A percentile compares a stretch with the other conserved stretches of the same genome.
Conservation (phyloP, 2,888 invertebrate genomes). For the Cybosia mesomella region DNA sequence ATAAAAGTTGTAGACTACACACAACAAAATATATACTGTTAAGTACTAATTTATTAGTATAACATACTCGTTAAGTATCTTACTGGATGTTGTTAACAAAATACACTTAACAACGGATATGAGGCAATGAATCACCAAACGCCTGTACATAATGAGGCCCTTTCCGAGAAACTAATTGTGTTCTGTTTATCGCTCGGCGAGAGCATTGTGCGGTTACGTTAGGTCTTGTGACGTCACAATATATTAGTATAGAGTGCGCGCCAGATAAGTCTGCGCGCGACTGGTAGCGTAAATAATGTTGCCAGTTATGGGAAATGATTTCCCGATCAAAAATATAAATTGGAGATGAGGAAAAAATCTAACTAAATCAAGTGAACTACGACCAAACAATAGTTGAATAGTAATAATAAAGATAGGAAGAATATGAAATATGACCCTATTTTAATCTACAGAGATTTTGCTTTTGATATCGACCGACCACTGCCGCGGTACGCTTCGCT, state of each 20-base stretch:
- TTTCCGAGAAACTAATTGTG: slow-evolving; percentile 23
- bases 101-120: slow-evolving; percentile 10
- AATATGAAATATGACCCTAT: no score
- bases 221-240: slow-evolving; percentile 5
- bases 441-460: no score
- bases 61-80: neutral
- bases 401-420: no score
- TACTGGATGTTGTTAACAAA: neutral
- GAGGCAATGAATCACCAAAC: slow-evolving; percentile 15
- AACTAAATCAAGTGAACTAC: no score
- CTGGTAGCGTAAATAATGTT: no score
- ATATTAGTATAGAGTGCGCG: neutral
- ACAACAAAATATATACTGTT: neutral
- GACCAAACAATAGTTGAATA: no score
- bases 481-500: no score
- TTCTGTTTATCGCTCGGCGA: slow-evolving; percentile 18
- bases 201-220: slow-evolving; percentile 8
- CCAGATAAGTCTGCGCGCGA: no score
- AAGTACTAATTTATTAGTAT: slow-evolving; percentile 2
- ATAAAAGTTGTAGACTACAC: neutral
- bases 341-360: no score
- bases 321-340: no score
- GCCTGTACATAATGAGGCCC: slow-evolving; percentile 1
- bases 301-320: no score
- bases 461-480: no score